Evolutionary conservation across 2,797 vertebrate species (phyloP).

Genomic region (Ispidina lecontei): DNA sequence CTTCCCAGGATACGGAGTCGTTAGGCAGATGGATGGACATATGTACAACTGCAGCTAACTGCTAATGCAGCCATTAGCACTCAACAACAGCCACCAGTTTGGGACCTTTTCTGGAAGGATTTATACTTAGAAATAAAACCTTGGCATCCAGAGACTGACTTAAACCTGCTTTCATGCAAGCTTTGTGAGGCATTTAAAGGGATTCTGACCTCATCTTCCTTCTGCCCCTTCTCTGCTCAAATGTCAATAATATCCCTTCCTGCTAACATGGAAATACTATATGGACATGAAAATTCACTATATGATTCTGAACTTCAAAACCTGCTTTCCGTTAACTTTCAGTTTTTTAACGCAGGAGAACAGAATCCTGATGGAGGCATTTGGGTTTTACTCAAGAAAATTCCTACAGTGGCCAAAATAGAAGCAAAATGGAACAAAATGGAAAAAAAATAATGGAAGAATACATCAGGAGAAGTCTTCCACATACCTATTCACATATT

Average conservation of each 20-base stretch:
- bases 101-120: slow-evolving; percentile 24
- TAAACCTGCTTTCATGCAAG: neutral
- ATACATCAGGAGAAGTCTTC: neutral
- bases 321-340: neutral
- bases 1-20: neutral
- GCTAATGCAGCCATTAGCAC: slow-evolving; percentile 35
- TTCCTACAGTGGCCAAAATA: neutral
- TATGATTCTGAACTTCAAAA: neutral
- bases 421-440: neutral
- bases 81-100: slow-evolving; percentile 2
- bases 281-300: neutral
- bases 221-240: neutral
- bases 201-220: neutral
- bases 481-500: neutral
- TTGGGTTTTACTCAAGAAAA: neutral
- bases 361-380: neutral
- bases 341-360: neutral
- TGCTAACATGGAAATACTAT: neutral
- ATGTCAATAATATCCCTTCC: neutral
- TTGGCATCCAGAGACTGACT: neutral
- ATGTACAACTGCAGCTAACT: neutral
- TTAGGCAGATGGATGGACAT: slow-evolving; percentile 59
- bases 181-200: slow-evolving; percentile 6
- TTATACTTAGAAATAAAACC: slow-evolving; percentile 53
- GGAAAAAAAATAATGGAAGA: neutral